phyloP scores from a whole-genome alignment of 2,888 invertebrate genomes.

The Epirrhoe alternata region DNA sequence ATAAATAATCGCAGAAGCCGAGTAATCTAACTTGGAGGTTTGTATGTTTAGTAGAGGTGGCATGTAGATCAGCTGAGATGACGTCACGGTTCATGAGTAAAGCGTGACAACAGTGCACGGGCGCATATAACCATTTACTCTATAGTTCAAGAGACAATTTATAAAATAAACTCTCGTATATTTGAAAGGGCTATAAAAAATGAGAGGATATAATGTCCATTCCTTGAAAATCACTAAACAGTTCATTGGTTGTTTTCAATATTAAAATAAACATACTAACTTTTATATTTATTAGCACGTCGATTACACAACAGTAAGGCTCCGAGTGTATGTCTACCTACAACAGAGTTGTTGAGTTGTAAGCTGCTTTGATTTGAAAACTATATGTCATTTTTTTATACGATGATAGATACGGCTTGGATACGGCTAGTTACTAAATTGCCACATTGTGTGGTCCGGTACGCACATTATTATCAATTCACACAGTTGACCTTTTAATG shows the following conservation, averaged over 20 bases:
- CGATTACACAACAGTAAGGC: no score
- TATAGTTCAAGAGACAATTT: conserved; percentile 41
- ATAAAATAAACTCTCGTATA: neutral
- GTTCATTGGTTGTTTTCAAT: no score
- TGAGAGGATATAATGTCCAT: no score
- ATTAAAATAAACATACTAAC: no score
- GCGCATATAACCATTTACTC: conserved; percentile 50
- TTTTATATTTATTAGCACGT: no score
- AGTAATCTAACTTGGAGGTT: conserved; percentile 48
- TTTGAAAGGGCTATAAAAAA: neutral
- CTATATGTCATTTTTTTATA: no score
- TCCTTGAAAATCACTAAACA: no score
- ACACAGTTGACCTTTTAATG: conserved; percentile 17
- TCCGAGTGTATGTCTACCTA: no score
- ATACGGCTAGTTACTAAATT: neutral
- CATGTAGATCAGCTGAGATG: conserved; percentile 44
- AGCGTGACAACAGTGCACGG: conserved; percentile 47
- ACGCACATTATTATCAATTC: conserved; percentile 14
- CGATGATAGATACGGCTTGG: no score
- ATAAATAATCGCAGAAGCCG: no score
- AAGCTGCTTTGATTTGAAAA: no score
- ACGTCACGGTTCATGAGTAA: conserved; percentile 50
- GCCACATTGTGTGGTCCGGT: conserved; percentile 1
- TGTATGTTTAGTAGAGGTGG: conserved; percentile 59
- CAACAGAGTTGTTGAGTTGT: no score